Base-by-base conservation (phyloP, 2,113 vertebrate species). In the Calypte anna region DNA sequence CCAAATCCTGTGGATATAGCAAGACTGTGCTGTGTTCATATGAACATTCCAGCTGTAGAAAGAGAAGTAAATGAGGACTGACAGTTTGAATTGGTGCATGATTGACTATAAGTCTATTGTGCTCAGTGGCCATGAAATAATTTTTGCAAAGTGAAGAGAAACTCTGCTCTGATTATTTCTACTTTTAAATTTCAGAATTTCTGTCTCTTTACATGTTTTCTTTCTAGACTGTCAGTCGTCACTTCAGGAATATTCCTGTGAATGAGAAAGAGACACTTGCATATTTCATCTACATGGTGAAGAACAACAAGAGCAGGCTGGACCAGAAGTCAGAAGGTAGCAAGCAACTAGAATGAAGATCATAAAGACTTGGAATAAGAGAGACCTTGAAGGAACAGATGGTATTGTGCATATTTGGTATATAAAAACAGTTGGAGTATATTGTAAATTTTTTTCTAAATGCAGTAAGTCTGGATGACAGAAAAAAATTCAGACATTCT, bases 201-300 rank as follows among this genome's bases (percentile, higher is more conserved):
- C 48, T 87, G 19, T 95, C 84, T 86, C 64, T 91, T 82, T 94
- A 61, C 27, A 5, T 66, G 74, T 89, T 66, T 63, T 91, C 33
- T n/a, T 58, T 94, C 44, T 90, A 99, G 99, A 99, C 99, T 24
- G 99, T 99, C 97, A 99, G 99, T 95, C 99, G 99, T 86, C 99
- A 99, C 97, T 99, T 99, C 98, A 98, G 99, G 97, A 99, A 99
- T 94, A 99, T 99, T 85, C 98, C 98, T 3, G 99, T 99, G 95
- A 99, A 99, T 84, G 99, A 99, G 96, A 99, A 99, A 95, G 99
- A 99, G 96, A 99, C 99, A 0, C 98, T 99, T 58, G 99, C 99
- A 8, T 99, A 99, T 97, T 99, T 99, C 92, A 99, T 99, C 94
- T 99, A 99, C 96, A 99, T 99, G 99, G 99, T 99, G 96, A 99